Base-by-base conservation (phyloP, 2,797 vertebrate species). In the Poeciliopsis presidionis region DNA sequence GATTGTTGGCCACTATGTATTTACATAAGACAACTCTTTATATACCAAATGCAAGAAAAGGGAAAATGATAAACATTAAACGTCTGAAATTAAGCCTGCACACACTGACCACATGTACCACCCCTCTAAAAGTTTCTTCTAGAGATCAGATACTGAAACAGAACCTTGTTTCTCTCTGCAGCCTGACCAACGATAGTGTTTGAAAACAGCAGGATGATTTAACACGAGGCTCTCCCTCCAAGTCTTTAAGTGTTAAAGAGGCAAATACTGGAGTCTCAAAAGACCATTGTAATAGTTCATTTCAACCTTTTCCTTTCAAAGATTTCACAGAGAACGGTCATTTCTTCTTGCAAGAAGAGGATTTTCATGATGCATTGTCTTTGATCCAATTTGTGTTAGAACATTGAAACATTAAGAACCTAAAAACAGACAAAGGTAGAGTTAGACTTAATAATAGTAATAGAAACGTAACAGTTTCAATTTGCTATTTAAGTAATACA, bases 401-500 rank as follows among this genome's bases (percentile, higher is more conserved):
- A 99, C 98, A 99, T 99, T 87, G 98, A 96, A 93, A 98, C 98
- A 90, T 98, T 98, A 93, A 99, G 97, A 95, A 99, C 98, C 98
- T 99, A 92, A 73, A 81, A 76, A 77, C 2, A 80, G 4, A 79
- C 0, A 82, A 67, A 73, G 70, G 22, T 12, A 28, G 36, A 28
- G 28, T 16, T 18, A n/a, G 25, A 49, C 36, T n/a, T 20, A 43
- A 73, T 5, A 45, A 45, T 16, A 7, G 5, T 43, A 7, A 43
- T 0, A 43, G 39, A 43, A n/a, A 67, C 39, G 41, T 41, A 67
- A 41, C 20, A 67, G 33, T 39, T 63, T 67, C 20, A 67, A 25
- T 67, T 22, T n/a, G 63, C 20, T 41, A 20, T 67, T 67, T 22
- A 9, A 67, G 36, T 39, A 39, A 65, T 6, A 20, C 5, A 18